Evolutionary conservation across 2,113 vertebrate genomes (phyloP).

Genomic region (Triplophysa rosa): DNA sequence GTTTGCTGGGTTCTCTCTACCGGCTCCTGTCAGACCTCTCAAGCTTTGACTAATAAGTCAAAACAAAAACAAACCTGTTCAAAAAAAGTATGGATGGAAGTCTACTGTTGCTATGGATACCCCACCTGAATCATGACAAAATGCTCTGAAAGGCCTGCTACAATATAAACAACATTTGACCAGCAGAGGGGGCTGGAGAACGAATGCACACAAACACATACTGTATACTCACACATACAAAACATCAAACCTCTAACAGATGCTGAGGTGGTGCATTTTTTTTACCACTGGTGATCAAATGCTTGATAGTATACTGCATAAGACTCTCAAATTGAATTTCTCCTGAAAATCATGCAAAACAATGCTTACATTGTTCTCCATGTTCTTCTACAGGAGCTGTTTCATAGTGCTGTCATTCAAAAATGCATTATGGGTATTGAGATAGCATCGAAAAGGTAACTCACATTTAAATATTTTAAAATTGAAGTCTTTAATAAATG

Average conservation of each 20-base stretch:
- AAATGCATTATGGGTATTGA: no score
- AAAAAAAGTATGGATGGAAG: neutral
- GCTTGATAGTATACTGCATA: neutral
- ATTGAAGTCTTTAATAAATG: no score
- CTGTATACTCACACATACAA: neutral
- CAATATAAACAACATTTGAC: neutral
- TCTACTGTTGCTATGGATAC: conserved; percentile 33
- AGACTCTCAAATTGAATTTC: neutral
- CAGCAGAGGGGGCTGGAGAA: conserved; percentile 23
- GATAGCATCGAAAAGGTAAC: no score
- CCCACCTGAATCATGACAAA: conserved; percentile 17
- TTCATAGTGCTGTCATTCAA: no score
- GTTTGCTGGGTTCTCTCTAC: no score
- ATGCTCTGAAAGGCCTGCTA: neutral
- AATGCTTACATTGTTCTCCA: neutral
- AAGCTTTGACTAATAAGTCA: no score
- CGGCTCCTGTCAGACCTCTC: no score
- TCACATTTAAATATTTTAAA: no score
- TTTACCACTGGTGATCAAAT: neutral
- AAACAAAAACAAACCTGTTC: neutral
- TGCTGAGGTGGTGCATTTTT: neutral
- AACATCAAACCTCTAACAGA: neutral
- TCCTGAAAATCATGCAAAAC: neutral
- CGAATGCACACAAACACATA: neutral
- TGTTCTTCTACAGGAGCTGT: no score